Evolutionary conservation across 2,888 invertebrate species (phyloP), one percentile per base, ranked within the genome.

Genomic region (Acronicta leporina): DNA sequence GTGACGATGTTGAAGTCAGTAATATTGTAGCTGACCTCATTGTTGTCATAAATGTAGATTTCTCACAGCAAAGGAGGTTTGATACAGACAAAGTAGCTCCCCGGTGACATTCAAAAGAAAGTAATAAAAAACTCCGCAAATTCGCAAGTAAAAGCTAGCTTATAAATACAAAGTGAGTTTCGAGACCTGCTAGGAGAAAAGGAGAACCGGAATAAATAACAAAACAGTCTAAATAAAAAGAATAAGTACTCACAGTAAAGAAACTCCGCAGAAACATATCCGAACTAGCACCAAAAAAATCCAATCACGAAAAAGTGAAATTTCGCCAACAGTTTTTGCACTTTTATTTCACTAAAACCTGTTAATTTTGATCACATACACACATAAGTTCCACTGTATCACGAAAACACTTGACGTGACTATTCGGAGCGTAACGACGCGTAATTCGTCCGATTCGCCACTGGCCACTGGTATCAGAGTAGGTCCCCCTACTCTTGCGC

Each of bases 231-330:
- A 47, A 46, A 49, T 63, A 56, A 41, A 27, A 52, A 10, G 5
- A 63, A 49, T 57, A 41, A 44, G 14, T 69, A 77, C 77, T 77
- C 40, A 77, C 77, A 72, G 48, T 72, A 58, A 60, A 63, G 49
- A 73, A 67, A 70, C 50, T 62, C 54, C 42, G 49, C 27, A 53
- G 51, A 54, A 68, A 68, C 77, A 77, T 77, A 54, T 69, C 62
- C 68, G n/a, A 55, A 67, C 63, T 57, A 62, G 54, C 59, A 74
- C 62, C 45, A 44, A 62, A 64, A 73, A 75, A 69, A 77, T 78
- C 74, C 77, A 63, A 71, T 75, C 57, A 44, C 45, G 50, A 27
- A 52, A 68, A 75, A 75, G 76, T 72, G 73, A 77, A 77, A 78
- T 62, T 77, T 47, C 56, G 52, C 59, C 47, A 43, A 63, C 68